A percentile compares a stretch with the other conserved stretches of the same genome.
phyloP scores from a whole-genome alignment of 2,888 invertebrate genomes.

The Rhabditoides inermis region DNA sequence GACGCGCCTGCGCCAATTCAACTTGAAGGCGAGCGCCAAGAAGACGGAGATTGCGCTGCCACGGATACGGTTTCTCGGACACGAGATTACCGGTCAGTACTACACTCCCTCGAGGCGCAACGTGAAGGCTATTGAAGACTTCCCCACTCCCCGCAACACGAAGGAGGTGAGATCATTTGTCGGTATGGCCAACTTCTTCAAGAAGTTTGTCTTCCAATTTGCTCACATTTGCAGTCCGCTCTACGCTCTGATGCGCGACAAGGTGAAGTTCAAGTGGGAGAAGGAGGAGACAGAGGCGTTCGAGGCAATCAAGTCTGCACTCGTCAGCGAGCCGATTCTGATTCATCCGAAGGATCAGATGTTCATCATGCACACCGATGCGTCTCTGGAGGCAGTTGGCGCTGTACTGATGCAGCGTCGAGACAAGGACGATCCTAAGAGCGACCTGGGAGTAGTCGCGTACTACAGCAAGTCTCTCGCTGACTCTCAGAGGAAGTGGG shows the following conservation, averaged over 20 bases:
- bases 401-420: conserved; percentile 28
- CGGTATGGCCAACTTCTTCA: conserved; percentile 19
- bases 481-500: conserved; percentile 23
- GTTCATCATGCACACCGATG: conserved; percentile 31
- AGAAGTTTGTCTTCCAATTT: conserved; percentile 9
- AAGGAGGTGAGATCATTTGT: conserved; percentile 20
- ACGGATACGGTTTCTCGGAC: conserved; percentile 14
- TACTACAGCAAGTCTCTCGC: conserved; percentile 30
- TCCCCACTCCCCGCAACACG: conserved; percentile 14
- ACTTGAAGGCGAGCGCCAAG: conserved; percentile 15
- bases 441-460: conserved; percentile 20
- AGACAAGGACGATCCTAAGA: conserved; percentile 2
- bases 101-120: conserved; percentile 12
- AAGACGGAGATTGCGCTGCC: conserved; percentile 12
- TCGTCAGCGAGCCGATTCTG: conserved; percentile 6
- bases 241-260: conserved; percentile 2
- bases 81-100: conserved; percentile 6
- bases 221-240: conserved; percentile 7
- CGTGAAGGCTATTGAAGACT: conserved; percentile 10
- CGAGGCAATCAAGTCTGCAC: background rate
- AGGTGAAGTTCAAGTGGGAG: conserved; percentile 7
- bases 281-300: conserved; percentile 3
- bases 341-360: conserved; percentile 10
- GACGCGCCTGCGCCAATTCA: conserved; percentile 9
- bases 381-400: conserved; percentile 31